Evolutionary conservation across 2,888 invertebrate genomes (phyloP).

Genomic region (Orthosia incerta): DNA sequence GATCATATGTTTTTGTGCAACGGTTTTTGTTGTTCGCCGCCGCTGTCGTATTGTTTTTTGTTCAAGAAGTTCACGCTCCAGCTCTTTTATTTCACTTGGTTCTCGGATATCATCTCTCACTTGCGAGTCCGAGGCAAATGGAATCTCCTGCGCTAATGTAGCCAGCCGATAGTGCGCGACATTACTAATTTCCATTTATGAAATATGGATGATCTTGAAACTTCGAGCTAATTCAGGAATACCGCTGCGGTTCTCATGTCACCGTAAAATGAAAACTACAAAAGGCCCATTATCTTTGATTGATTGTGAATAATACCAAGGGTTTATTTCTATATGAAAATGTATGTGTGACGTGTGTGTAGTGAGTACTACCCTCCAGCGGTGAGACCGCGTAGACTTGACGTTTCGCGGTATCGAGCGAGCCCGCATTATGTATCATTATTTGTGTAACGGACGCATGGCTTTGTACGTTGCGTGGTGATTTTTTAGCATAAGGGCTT

Average conservation of each 20-base stretch:
- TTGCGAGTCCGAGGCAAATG: slow-evolving; percentile 66
- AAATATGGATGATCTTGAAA: slow-evolving; percentile 53
- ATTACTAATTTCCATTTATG: slow-evolving; percentile 51
- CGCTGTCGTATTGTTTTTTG: slow-evolving; percentile 87
- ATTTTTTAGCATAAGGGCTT: too few species aligned
- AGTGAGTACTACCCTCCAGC: slow-evolving; percentile 62
- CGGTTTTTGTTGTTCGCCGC: slow-evolving; percentile 91
- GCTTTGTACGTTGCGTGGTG: too few species aligned
- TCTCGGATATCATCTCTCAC: slow-evolving; percentile 83
- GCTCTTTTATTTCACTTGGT: slow-evolving; percentile 87
- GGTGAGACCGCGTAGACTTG: slow-evolving; percentile 61
- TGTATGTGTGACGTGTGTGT: slow-evolving; percentile 17
- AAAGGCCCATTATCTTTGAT: slow-evolving; percentile 50
- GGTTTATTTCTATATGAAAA: slow-evolving; percentile 15
- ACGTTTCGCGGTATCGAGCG: slow-evolving; percentile 78
- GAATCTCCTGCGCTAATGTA: slow-evolving; percentile 54
- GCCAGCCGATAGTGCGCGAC: slow-evolving; percentile 20
- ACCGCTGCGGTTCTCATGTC: slow-evolving; percentile 35
- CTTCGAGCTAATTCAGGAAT: slow-evolving; percentile 35
- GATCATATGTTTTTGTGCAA: slow-evolving; percentile 91
- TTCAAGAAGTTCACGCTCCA: slow-evolving; percentile 87
- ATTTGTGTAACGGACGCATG: too few species aligned
- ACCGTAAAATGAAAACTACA: slow-evolving; percentile 47
- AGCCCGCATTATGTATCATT: slow-evolving; percentile 88
- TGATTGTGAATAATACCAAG: slow-evolving; percentile 46